Base-by-base conservation (phyloP, 2,113 vertebrate species). In the Leptobrachium leishanense region DNA sequence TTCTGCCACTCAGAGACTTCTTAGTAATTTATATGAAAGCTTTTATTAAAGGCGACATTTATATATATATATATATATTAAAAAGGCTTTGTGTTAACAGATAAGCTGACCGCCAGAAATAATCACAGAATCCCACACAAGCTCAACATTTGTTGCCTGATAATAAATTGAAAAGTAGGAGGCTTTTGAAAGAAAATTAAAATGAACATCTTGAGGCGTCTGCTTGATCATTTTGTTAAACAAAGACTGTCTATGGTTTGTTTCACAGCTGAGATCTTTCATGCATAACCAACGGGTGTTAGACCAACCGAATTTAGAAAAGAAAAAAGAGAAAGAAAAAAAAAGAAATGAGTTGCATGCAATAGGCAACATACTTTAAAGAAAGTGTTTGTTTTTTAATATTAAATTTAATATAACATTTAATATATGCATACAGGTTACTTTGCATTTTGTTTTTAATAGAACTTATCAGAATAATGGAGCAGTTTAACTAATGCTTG, bases 361-460 rank as follows among this genome's bases (percentile, higher is more conserved):
- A 59, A 59, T 59, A 59, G 10, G 55, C 55, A 59, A 59, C 55
- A 64, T 64, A 31, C 62, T 64, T 64, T 64, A 31, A 64, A 39
- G 4, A 64, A 64, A 20, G 9, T 5, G 6, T 6, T 64, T 64
- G 4, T 64, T 31, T 31, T 64, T n/a, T 39, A 31, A 31, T 31
- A 31, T 31, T 31, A 31, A 31, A 31, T 31, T 31, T 31, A 31
- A 31, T 31, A 31, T 31, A 31, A 31, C 20, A 31, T 31, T 31
- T 31, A 31, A 31, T 20, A n/a, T 31, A 64, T 64, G 62, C 62
- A 64, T 64, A 64, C 62, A 64, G n/a, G n/a, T 20, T 64, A 31
- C 62, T 64, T 64, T 64, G 62, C 62, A 64, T 64, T 64, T 64
- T 64, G 15, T 64, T 64, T 64, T 31, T 31, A 64, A 64, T 10